A percentile compares a stretch with the other conserved stretches of the same genome.
These are phyloP conservation scores for Gasterosteus nipponicus DNA, from an alignment of 2,113 vertebrate genomes.

Conservation along the genomic window DNA sequence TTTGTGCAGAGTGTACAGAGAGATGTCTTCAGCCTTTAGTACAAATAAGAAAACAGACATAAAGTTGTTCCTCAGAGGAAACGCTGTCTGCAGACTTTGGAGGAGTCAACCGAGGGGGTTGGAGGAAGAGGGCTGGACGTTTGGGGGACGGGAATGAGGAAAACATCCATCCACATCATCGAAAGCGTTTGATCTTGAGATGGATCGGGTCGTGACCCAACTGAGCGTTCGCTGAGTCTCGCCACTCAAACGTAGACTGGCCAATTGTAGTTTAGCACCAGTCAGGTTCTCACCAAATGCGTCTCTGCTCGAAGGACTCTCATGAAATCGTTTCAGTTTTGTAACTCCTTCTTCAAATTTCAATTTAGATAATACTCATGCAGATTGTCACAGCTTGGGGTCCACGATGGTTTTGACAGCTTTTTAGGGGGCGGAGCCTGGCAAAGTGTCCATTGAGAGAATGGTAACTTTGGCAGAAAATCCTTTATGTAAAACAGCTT, in stretches of 20 bases:
- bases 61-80: constrained; percentile 43
- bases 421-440: too few species aligned
- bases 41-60: constrained; percentile 44
- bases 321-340: too few species aligned
- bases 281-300: background rate
- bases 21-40: constrained; percentile 3
- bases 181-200: constrained; percentile 25
- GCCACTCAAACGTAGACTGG: background rate
- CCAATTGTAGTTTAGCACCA: background rate
- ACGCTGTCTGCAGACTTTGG: constrained; percentile 70
- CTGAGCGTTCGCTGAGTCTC: background rate
- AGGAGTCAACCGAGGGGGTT: constrained; percentile 40
- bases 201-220: background rate
- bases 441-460: too few species aligned
- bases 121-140: constrained; percentile 8
- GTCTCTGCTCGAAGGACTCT: background rate
- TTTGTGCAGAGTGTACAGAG: background rate
- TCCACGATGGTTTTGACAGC: background rate
- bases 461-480: too few species aligned
- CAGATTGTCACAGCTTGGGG: background rate
- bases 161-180: constrained; percentile 51
- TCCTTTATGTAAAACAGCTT: background rate
- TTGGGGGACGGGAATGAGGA: constrained; percentile 52
- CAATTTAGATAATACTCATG: background rate
- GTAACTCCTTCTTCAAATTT: too few species aligned